Percentiles rank a stretch among this genome's conserved stretches.
phyloP scores from a whole-genome alignment of 2,888 invertebrate genomes.

The Gasteruption jaculator region DNA sequence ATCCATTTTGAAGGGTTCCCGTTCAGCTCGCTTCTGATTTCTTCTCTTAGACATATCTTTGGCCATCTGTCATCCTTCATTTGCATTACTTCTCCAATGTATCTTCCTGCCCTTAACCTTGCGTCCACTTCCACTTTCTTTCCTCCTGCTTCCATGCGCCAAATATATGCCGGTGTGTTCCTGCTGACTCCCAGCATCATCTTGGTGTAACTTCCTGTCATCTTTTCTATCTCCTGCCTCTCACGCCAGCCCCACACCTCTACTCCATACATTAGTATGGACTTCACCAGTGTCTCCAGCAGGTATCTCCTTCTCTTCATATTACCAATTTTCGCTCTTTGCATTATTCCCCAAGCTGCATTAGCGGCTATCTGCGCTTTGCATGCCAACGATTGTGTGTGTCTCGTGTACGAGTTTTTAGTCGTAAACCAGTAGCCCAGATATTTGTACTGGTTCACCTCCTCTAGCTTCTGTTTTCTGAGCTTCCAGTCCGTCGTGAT shows the following conservation, averaged over 20 bases:
- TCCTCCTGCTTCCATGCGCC: too few species aligned
- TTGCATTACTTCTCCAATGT: too few species aligned
- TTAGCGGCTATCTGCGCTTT: constrained; percentile 17
- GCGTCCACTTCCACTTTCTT: too few species aligned
- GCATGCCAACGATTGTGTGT: constrained; percentile 1
- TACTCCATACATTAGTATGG: constrained; percentile 12
- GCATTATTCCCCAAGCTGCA: too few species aligned
- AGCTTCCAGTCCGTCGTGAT: constrained; percentile 10
- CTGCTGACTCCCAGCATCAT: constrained; percentile 16
- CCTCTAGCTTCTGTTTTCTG: constrained; percentile 8
- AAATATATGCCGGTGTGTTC: too few species aligned
- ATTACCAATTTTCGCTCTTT: too few species aligned
- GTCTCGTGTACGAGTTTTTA: constrained; percentile 8
- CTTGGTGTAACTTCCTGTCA: constrained; percentile 13
- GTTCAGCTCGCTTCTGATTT: too few species aligned
- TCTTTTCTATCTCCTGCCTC: constrained; percentile 13
- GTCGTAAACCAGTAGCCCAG: constrained; percentile 15
- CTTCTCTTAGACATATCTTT: too few species aligned
- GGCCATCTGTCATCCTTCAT: too few species aligned
- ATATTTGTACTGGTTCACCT: constrained; percentile 16
- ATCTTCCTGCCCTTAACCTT: too few species aligned
- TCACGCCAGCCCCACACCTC: constrained; percentile 18
- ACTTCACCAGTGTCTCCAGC: constrained; percentile 14
- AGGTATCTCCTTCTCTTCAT: constrained; percentile 12
- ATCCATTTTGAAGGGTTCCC: too few species aligned